These are phyloP conservation scores for Chloropsis cyanopogon DNA, from an alignment of 2,113 vertebrate species.

Conservation along the genomic window DNA sequence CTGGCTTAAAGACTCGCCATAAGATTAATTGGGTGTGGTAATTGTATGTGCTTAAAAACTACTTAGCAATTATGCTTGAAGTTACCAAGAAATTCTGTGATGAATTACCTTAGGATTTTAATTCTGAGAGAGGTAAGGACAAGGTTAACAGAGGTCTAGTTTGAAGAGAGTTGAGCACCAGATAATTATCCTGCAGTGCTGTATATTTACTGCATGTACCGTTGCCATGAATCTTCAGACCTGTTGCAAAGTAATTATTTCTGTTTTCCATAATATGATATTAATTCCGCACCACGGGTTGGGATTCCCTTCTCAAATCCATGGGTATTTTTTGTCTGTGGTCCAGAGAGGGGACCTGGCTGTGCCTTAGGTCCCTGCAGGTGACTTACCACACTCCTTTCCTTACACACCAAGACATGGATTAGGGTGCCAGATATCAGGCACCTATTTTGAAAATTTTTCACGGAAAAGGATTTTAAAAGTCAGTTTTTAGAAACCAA, in stretches of 20 bases:
- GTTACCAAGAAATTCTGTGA: slow-evolving; percentile 10
- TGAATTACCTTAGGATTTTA: slow-evolving; percentile 17
- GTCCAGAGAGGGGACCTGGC: neutral
- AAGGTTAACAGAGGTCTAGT: slow-evolving; percentile 29
- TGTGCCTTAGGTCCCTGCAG: neutral
- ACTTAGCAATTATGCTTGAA: slow-evolving; percentile 35
- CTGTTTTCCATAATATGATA: neutral
- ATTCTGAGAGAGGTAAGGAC: neutral
- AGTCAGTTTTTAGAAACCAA: neutral
- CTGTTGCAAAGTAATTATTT: neutral
- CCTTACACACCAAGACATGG: neutral
- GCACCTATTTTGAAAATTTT: neutral
- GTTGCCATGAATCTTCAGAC: neutral
- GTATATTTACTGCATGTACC: neutral
- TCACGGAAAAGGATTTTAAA: neutral
- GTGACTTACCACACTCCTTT: neutral
- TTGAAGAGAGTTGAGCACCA: neutral
- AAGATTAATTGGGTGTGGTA: slow-evolving; percentile 25
- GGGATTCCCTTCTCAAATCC: neutral
- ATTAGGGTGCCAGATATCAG: neutral
- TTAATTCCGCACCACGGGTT: neutral
- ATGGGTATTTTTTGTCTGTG: neutral
- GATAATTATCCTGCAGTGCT: neutral
- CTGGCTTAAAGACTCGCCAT: slow-evolving; percentile 9
- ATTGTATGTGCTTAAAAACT: slow-evolving; percentile 3